Evolutionary conservation across 2,888 invertebrate genomes (phyloP), one percentile per base, ranked within the genome.

Genomic region (Hemaris fuciformis): DNA sequence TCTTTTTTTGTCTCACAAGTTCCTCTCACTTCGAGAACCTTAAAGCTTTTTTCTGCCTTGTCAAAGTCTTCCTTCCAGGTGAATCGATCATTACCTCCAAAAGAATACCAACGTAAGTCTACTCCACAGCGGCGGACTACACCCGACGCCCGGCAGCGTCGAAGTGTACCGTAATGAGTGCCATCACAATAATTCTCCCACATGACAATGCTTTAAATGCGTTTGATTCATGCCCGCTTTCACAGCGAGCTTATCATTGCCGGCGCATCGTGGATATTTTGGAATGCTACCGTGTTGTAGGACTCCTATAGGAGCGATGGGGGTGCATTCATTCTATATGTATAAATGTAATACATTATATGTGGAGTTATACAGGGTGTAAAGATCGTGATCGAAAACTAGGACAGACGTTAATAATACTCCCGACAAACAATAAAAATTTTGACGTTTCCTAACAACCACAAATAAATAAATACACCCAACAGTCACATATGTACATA

Each of bases 171-270:
- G 84, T 86, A 89, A 88, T 86, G 91, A 88, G 89, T 86, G 87
- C 81, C 87, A 89, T 91, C 91, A 92, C 90, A 90, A 92, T 91
- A 91, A 91, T 88, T 91, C 89, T 90, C 89, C 83, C 77, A 83
- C 82, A 83, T 89, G 91, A 91, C 91, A 91, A 91, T 90, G 91
- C 88, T 91, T 85, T 89, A 89, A 89, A 85, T 87, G 85, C 84
- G 87, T 89, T 91, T 92, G 91, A 92, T 91, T 91, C 91, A 91
- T 91, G 87, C 85, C 79, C 80, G 64, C 71, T 79, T 77, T 81
- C 81, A 81, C 83, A 85, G 91, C 90, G 89, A n/a, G 38, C 38
- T 90, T 91, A 91, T 91, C 91, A 91, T 89, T 84, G 79, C 84
- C 90, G 90, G 87, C 75, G 74, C 71, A 68, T 68, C 79, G 84